These are phyloP conservation scores for Danio jaintianensis DNA, from an alignment of 2,797 vertebrate genomes.

Conservation along the genomic window DNA sequence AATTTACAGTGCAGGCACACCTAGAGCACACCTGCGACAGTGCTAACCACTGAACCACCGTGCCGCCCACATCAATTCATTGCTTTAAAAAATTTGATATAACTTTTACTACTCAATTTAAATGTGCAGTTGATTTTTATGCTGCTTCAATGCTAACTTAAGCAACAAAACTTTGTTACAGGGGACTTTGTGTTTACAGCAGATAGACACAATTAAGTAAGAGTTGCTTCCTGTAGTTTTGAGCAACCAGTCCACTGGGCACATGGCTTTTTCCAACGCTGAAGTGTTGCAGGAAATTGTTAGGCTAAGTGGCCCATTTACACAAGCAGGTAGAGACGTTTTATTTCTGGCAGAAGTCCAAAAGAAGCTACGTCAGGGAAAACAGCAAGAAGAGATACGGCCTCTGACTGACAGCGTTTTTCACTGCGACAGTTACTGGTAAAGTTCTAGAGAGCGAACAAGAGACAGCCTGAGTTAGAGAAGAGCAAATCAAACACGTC, in stretches of 20 bases:
- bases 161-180: too few relatives aligned
- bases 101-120: too few relatives aligned
- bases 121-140: not conserved
- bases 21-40: too few relatives aligned
- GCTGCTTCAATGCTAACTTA: not conserved
- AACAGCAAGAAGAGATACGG: conserved; percentile 4
- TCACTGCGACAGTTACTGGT: conserved; percentile 24
- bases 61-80: too few relatives aligned
- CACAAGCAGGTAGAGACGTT: conserved; percentile 5
- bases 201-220: not conserved
- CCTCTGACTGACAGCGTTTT: not conserved
- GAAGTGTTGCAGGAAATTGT: conserved; percentile 24
- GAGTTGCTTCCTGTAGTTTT: not conserved
- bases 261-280: not conserved
- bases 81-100: too few relatives aligned
- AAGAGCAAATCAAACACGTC: conserved; percentile 15
- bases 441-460: conserved; percentile 24
- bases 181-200: not conserved
- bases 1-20: too few relatives aligned
- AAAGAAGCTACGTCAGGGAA: conserved; percentile 18
- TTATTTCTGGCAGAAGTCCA: conserved; percentile 31
- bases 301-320: conserved; percentile 35
- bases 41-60: too few relatives aligned
- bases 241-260: not conserved
- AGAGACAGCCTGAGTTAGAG: conserved; percentile 12